These are phyloP conservation scores for Sebastes fasciatus DNA, from an alignment of 2,113 vertebrate genomes.

Conservation along the genomic window DNA sequence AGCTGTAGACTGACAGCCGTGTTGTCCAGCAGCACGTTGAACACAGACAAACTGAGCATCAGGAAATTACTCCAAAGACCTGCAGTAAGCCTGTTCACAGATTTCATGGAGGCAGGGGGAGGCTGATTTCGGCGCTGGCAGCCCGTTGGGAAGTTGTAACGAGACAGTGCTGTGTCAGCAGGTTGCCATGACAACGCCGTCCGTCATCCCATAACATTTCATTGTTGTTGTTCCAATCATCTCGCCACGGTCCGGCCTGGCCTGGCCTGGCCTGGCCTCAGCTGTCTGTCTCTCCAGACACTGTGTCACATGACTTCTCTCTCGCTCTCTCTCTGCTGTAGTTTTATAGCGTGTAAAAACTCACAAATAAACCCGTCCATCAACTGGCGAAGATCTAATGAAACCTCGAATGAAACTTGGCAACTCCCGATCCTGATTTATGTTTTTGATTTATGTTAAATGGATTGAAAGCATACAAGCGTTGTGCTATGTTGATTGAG, in stretches of 20 bases:
- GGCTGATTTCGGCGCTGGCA: background rate
- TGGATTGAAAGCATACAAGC: slow-evolving; percentile 7
- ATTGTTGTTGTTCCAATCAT: slow-evolving; percentile 22
- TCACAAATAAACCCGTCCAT: slow-evolving; percentile 16
- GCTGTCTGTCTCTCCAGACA: background rate
- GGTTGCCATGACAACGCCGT: slow-evolving; percentile 56
- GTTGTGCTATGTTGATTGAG: background rate
- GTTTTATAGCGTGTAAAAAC: background rate
- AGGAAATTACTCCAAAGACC: too few species aligned
- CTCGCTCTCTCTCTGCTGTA: background rate
- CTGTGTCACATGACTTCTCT: background rate
- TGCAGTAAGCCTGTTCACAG: background rate
- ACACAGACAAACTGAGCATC: too few species aligned
- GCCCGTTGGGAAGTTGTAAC: slow-evolving; percentile 37
- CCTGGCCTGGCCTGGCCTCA: slow-evolving; percentile 9
- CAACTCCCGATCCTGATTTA: background rate
- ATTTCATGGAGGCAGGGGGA: slow-evolving; percentile 14
- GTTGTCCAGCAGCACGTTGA: background rate
- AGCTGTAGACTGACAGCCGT: too few species aligned
- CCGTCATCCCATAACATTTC: slow-evolving; percentile 43
- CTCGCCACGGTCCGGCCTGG: background rate
- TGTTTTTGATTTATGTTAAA: slow-evolving; percentile 8
- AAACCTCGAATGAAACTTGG: slow-evolving; percentile 7
- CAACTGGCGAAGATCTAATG: background rate
- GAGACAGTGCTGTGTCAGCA: slow-evolving; percentile 72